Conservation (phyloP, 2,113 vertebrate species). For the Thinocorus orbignyianus region DNA sequence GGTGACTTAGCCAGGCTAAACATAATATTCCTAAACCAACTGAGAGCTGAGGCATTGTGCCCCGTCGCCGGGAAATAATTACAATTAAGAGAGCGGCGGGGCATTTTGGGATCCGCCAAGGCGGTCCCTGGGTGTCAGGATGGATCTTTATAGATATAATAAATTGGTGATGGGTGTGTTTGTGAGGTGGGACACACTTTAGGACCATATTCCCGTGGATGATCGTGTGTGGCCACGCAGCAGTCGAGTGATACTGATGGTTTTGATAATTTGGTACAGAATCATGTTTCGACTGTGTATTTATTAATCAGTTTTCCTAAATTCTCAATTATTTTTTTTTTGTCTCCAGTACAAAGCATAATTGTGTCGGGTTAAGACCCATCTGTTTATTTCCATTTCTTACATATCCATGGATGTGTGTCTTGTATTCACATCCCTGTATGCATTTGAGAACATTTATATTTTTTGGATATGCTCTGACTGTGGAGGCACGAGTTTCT, state of each 20-base stretch:
- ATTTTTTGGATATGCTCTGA: not conserved
- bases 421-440: not conserved
- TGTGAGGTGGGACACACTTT: constrained; percentile 21
- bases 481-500: not conserved
- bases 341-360: not conserved
- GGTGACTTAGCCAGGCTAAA: constrained; percentile 79
- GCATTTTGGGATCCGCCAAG: constrained; percentile 27
- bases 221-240: constrained; percentile 11
- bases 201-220: not conserved
- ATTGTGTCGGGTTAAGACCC: not conserved
- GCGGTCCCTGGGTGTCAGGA: not conserved
- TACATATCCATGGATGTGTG: not conserved
- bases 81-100: constrained; percentile 50
- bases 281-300: not conserved
- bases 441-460: not conserved
- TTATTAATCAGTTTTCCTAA: not conserved
- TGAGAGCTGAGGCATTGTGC: constrained; percentile 41
- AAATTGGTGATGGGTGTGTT: not conserved
- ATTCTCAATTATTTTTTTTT: not conserved
- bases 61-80: constrained; percentile 53
- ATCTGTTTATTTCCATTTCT: constrained; percentile 11
- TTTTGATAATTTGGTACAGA: constrained; percentile 45
- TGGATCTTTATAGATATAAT: not conserved
- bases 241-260: constrained; percentile 26
- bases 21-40: constrained; percentile 72